Conservation (phyloP, 2,113 vertebrate species). For the Peromyscus maniculatus region DNA sequence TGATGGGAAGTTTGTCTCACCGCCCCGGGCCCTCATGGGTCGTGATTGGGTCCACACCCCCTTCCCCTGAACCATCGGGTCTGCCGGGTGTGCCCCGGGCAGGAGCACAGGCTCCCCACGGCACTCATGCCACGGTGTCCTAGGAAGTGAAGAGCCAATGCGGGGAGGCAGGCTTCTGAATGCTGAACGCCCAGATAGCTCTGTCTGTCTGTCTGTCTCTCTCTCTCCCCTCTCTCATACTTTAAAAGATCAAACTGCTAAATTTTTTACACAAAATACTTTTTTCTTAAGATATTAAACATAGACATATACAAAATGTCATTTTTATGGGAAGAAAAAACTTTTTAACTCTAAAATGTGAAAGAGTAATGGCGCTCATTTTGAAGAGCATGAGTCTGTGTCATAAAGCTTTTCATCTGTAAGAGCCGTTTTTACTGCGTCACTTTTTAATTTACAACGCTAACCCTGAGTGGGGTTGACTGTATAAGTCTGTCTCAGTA, state of each 20-base stretch:
- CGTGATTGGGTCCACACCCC: not conserved
- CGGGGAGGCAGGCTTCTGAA: not conserved
- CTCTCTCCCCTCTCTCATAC: not conserved
- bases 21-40: not conserved
- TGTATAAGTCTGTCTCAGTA: not conserved
- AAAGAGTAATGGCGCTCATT: slow-evolving; percentile 9
- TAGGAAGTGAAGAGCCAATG: not conserved
- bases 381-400: not conserved
- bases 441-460: not conserved
- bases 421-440: not conserved
- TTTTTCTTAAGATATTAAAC: not conserved
- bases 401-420: slow-evolving; percentile 14
- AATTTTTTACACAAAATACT: slow-evolving; percentile 23
- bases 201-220: not conserved
- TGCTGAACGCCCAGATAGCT: not conserved
- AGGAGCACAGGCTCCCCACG: not conserved
- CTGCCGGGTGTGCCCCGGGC: not conserved
- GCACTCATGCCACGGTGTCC: rapidly evolving
- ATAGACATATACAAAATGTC: not conserved
- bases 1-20: not conserved
- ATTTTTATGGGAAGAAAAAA: slow-evolving; percentile 30
- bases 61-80: not conserved
- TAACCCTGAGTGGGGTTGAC: slow-evolving; percentile 35
- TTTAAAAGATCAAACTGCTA: slow-evolving; percentile 14
- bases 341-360: slow-evolving; percentile 48